Percentiles rank a stretch among this genome's conserved stretches.
Conservation (phyloP, 1,140 invertebrate genomes). For the Leptopilina clavipes region DNA sequence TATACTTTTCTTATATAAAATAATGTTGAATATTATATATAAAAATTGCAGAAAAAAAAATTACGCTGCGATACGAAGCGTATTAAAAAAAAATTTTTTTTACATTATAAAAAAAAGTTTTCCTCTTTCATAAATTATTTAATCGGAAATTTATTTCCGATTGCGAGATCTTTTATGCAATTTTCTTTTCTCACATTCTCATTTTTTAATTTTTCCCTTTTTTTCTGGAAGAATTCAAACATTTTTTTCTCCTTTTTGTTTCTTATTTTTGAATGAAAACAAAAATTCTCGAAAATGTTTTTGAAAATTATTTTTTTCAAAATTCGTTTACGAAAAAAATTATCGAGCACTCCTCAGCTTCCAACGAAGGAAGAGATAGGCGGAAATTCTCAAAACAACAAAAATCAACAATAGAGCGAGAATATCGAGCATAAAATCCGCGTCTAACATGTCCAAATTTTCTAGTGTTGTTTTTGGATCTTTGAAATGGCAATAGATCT, state of each 20-base stretch:
- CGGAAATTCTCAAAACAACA: slow-evolving; percentile 88
- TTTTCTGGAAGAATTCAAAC: too few species aligned
- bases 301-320: background rate
- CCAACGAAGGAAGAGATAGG: slow-evolving; percentile 94
- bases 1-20: slow-evolving; percentile 1
- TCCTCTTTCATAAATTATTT: background rate
- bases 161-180: background rate
- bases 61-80: slow-evolving; percentile 25
- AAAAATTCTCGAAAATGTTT: slow-evolving; percentile 41
- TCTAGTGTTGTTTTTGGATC: slow-evolving; percentile 92
- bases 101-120: slow-evolving; percentile 34
- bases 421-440: slow-evolving; percentile 86
- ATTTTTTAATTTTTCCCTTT: too few species aligned
- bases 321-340: slow-evolving; percentile 44
- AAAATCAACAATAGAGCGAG: slow-evolving; percentile 92
- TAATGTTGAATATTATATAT: too few species aligned
- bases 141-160: background rate
- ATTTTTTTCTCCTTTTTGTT: too few species aligned
- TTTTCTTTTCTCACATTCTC: too few species aligned
- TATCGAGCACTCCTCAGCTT: slow-evolving; percentile 86
- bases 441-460: slow-evolving; percentile 88
- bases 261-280: too few species aligned
- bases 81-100: background rate
- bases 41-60: slow-evolving; percentile 21
- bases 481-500: slow-evolving; percentile 92